Percentiles rank a stretch among this genome's conserved stretches.
Conservation (phyloP, 2,888 invertebrate genomes). For the Epistrophe eligans region DNA sequence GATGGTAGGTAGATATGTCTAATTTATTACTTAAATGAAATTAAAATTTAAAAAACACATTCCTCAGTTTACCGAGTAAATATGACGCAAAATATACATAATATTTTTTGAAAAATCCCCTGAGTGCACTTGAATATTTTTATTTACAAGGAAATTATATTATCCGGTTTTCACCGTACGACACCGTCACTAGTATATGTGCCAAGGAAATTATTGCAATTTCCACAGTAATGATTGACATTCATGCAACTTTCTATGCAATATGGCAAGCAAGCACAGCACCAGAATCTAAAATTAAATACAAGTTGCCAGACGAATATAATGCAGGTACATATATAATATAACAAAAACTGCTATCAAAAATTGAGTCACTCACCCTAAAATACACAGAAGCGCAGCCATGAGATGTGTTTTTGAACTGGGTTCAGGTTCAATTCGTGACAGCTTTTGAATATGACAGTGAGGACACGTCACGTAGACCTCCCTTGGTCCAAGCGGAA, state of each 20-base stretch:
- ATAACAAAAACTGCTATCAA: conserved; percentile 21
- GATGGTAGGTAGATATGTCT: no score
- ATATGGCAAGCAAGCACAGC: conserved; percentile 86
- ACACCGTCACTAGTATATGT: conserved; percentile 80
- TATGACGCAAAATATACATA: background rate
- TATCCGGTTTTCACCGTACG: background rate
- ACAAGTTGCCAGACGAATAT: background rate
- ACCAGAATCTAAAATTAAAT: conserved; percentile 83
- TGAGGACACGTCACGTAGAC: conserved; percentile 80
- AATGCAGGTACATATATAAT: background rate
- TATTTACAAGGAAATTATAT: background rate
- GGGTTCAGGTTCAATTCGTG: conserved; percentile 81
- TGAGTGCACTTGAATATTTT: background rate
- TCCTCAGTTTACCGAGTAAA: background rate
- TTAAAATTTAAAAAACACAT: background rate
- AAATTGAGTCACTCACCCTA: conserved; percentile 79
- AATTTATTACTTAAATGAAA: no score
- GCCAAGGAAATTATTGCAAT: conserved; percentile 86
- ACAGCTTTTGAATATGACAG: conserved; percentile 80
- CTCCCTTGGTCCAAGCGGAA: conserved; percentile 81
- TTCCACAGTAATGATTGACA: conserved; percentile 86
- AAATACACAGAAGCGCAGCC: conserved; percentile 81
- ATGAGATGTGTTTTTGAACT: conserved; percentile 81
- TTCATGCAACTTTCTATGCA: conserved; percentile 85
- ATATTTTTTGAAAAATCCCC: background rate